These are phyloP conservation scores for Caenorhabditis sp. DNA, from an alignment of 2,888 invertebrate genomes.

Conservation along the genomic window DNA sequence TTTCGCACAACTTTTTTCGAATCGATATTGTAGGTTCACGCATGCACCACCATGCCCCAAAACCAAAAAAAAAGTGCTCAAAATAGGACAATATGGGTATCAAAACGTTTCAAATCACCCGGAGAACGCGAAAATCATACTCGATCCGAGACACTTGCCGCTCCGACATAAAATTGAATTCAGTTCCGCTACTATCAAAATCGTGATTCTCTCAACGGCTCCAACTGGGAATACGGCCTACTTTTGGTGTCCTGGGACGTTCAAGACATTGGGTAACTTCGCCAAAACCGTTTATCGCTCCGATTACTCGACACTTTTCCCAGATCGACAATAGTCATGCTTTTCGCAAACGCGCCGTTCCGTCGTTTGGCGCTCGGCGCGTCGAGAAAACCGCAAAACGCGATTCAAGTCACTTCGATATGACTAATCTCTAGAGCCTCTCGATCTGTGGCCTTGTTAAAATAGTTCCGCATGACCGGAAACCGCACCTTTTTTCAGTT, in stretches of 20 bases:
- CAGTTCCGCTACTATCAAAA: constrained; percentile 22
- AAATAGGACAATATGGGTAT: background rate
- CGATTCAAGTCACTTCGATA: background rate
- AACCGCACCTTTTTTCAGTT: no score
- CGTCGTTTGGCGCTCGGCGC: background rate
- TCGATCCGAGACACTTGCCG: no score
- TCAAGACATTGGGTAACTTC: constrained; percentile 26
- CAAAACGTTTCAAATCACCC: background rate
- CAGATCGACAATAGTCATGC: constrained; percentile 26
- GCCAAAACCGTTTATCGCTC: background rate
- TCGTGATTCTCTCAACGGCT: background rate
- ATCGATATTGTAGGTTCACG: background rate
- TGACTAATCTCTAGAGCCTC: no score
- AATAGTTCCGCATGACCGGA: no score
- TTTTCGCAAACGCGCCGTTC: constrained; percentile 16
- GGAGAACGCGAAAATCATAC: background rate
- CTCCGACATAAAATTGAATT: no score
- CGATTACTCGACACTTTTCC: background rate
- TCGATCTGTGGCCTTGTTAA: no score
- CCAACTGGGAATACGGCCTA: background rate
- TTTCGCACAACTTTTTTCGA: no score
- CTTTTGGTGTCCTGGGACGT: constrained; percentile 18
- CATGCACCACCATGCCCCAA: no score
- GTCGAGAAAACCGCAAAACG: background rate
- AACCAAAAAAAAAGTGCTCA: background rate